Base-by-base conservation (phyloP, 2,797 vertebrate species). In the Myripristis jacobus region DNA sequence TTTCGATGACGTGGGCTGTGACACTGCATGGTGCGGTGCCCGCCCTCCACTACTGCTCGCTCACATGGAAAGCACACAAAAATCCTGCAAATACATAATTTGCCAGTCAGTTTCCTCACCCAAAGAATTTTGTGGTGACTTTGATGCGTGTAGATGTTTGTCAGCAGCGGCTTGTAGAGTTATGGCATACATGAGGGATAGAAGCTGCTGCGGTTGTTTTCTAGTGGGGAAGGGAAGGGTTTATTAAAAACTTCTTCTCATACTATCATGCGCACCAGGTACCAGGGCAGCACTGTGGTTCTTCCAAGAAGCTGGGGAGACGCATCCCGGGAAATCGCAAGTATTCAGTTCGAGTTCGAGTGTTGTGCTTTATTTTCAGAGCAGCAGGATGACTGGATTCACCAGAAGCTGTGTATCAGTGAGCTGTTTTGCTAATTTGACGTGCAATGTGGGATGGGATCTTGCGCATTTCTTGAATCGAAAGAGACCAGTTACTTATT, bases 41-140 rank as follows among this genome's bases (percentile, higher is more conserved):
- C 7, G 34, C 34, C 34, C 34, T 36, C 34, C 7, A 12, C 34
- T 60, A 44, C 51, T 19, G 31, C 56, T 60, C 2, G 9, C 22
- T 46, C 70, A 66, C 34, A 55, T 43, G 75, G 56, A 79, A 73
- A 47, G 68, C 52, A 79, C 61, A 73, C 68, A 71, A 82, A 81
- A 66, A 76, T 74, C 29, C 41, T 43, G 41, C 15, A 43, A 16
- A 43, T 2, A 15, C 16, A 15, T 43, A 15, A 43, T 18, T 43
- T 43, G 34, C 62, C 81, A 75, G 51, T 54, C 29, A 31, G 54
- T 65, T 63, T 66, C 43, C 6, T 56, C 18, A 44, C 53, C 52
- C 54, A 67, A 65, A 58, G 22, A 43, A 66, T 66, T 69, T 43
- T 24, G 41, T 7, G 27, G 25, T 65, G 46, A 66, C 52, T 61